Percentiles rank a stretch among this genome's conserved stretches.
phyloP scores from a whole-genome alignment of 92 coral and sea anemone genomes.

The Epizoanthus stellaris region DNA sequence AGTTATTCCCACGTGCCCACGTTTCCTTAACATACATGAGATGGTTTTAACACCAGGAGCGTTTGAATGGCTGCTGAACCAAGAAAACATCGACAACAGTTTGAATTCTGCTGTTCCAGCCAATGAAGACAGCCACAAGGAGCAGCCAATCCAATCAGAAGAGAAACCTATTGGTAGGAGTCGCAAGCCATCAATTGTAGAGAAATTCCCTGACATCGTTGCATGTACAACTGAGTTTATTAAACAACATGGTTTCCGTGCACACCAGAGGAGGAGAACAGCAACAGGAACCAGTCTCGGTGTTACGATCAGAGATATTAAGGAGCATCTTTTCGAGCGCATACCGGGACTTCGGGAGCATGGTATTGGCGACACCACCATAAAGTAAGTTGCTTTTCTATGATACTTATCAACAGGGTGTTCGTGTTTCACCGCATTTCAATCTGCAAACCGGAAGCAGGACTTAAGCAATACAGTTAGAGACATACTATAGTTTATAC shows the following conservation, averaged over 20 bases:
- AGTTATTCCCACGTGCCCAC: not conserved
- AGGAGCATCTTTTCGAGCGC: constrained; percentile 22
- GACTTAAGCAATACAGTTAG: no score
- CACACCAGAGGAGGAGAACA: constrained; percentile 37
- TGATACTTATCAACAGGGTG: not conserved
- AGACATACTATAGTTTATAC: no score
- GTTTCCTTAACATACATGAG: not conserved
- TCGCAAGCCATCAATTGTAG: constrained; percentile 33
- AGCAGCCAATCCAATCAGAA: constrained; percentile 13
- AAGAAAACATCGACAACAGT: not conserved
- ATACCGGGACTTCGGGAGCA: constrained; percentile 36
- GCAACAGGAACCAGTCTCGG: constrained; percentile 31
- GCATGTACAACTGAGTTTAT: constrained; percentile 39
- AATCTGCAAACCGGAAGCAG: no score
- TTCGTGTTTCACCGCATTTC: constrained; percentile 13
- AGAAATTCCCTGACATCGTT: constrained; percentile 38
- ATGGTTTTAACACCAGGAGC: constrained; percentile 1
- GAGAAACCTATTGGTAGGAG: not conserved
- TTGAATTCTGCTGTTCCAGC: no score
- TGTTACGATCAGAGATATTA: constrained; percentile 29
- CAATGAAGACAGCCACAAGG: constrained; percentile 14
- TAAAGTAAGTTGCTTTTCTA: not conserved
- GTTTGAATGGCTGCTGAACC: constrained; percentile 1
- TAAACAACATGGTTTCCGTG: constrained; percentile 44
- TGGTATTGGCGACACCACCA: constrained; percentile 27